A percentile compares a stretch with the other conserved stretches of the same genome.
Evolutionary conservation across 1,140 invertebrate species (phyloP).

Genomic region (Archegozetes longisetosus): DNA sequence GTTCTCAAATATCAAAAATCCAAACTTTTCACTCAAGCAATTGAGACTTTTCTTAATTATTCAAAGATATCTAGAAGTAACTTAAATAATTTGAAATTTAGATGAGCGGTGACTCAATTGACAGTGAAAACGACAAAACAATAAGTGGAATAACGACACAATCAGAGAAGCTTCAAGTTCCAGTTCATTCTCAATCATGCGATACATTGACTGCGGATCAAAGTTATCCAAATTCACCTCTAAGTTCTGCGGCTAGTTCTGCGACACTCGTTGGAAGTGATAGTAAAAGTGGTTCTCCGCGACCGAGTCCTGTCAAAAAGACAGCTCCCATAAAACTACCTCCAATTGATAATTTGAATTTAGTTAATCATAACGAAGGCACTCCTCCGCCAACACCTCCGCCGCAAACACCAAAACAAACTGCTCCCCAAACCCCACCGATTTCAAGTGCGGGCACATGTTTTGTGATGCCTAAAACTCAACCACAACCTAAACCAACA

Average conservation of each 20-base stretch:
- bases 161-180: conserved; percentile 1
- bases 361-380: conserved; percentile 4
- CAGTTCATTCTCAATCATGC: conserved; percentile 50
- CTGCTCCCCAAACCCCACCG: conserved; percentile 8
- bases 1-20: no score
- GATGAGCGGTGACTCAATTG: background rate
- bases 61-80: no score
- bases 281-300: conserved; percentile 19
- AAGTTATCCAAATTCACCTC: conserved; percentile 46
- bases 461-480: conserved; percentile 11
- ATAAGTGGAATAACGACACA: background rate
- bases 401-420: conserved; percentile 2
- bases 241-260: conserved; percentile 40
- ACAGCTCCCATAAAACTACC: conserved; percentile 7
- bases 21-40: no score
- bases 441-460: conserved; percentile 12
- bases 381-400: conserved; percentile 20
- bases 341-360: background rate
- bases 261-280: conserved; percentile 41
- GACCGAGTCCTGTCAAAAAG: conserved; percentile 16
- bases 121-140: background rate
- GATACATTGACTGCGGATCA: conserved; percentile 19
- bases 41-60: no score
- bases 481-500: conserved; percentile 5
- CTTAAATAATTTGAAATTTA: no score